Evolutionary conservation across 1,140 invertebrate species (phyloP).

Genomic region (Stenopsyche tienmushanensis): DNA sequence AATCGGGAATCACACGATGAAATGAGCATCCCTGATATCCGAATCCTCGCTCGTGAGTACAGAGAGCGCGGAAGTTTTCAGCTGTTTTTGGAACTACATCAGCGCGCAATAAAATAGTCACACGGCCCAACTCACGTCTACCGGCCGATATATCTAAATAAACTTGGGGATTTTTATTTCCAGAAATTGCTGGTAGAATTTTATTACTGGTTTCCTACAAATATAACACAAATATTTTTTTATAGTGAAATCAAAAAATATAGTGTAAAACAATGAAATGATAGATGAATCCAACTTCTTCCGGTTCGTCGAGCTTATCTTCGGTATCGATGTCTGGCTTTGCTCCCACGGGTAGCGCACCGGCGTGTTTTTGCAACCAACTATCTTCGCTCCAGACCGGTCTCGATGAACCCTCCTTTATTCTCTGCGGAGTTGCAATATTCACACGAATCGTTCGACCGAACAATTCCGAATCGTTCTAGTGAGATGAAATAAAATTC

Average conservation of each 20-base stretch:
- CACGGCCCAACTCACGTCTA: constrained; percentile 78
- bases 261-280: too few species aligned
- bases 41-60: constrained; percentile 94
- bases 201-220: constrained; percentile 36
- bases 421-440: constrained; percentile 92
- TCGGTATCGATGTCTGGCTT: constrained; percentile 49
- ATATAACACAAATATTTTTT: too few species aligned
- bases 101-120: constrained; percentile 83
- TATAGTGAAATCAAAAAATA: too few species aligned
- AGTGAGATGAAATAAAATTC: too few species aligned
- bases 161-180: constrained; percentile 85
- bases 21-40: constrained; percentile 89
- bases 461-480: constrained; percentile 98
- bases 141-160: constrained; percentile 90
- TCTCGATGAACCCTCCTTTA: constrained; percentile 91
- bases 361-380: constrained; percentile 95
- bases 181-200: constrained; percentile 53
- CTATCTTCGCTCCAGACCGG: constrained; percentile 97
- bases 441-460: constrained; percentile 96
- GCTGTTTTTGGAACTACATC: constrained; percentile 94
- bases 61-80: constrained; percentile 91
- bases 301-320: constrained; percentile 45
- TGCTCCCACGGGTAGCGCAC: constrained; percentile 69
- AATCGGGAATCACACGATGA: constrained; percentile 92
- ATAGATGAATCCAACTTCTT: constrained; percentile 38